Percentiles rank a stretch among this genome's conserved stretches.
Evolutionary conservation across 2,113 vertebrate genomes (phyloP).

Genomic region (Pituophis catenifer): DNA sequence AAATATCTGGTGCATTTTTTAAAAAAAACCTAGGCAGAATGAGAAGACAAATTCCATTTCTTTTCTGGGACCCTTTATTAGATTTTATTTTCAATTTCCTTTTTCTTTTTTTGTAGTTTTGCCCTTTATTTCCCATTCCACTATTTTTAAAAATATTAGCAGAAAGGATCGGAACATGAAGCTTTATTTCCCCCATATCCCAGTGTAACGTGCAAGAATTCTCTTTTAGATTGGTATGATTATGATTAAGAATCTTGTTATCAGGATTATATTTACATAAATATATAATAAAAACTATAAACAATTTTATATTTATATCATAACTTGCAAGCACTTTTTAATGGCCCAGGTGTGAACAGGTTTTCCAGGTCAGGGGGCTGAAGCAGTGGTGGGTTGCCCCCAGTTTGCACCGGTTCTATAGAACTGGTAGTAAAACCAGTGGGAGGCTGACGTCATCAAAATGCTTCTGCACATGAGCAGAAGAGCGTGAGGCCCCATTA

Average conservation of each 20-base stretch:
- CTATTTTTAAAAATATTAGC: background rate
- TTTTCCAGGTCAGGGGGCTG: background rate
- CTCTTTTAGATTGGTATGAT: background rate
- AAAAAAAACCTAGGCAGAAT: background rate
- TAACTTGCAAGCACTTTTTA: background rate
- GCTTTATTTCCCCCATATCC: background rate
- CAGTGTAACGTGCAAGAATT: background rate
- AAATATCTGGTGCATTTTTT: background rate
- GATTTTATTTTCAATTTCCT: background rate
- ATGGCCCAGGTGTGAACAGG: background rate
- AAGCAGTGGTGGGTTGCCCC: background rate
- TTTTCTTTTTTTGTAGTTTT: background rate
- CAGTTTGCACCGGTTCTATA: no score
- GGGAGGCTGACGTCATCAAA: no score
- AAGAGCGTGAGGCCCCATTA: no score
- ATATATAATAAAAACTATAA: background rate
- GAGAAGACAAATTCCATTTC: background rate
- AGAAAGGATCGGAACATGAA: background rate
- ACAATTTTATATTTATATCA: background rate
- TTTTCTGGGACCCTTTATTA: background rate
- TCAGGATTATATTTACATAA: background rate
- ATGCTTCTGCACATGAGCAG: no score
- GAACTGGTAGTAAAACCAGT: no score
- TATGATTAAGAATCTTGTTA: background rate
- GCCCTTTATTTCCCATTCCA: background rate